phyloP scores from a whole-genome alignment of 2,797 vertebrate genomes.

The Cuniculus paca region DNA sequence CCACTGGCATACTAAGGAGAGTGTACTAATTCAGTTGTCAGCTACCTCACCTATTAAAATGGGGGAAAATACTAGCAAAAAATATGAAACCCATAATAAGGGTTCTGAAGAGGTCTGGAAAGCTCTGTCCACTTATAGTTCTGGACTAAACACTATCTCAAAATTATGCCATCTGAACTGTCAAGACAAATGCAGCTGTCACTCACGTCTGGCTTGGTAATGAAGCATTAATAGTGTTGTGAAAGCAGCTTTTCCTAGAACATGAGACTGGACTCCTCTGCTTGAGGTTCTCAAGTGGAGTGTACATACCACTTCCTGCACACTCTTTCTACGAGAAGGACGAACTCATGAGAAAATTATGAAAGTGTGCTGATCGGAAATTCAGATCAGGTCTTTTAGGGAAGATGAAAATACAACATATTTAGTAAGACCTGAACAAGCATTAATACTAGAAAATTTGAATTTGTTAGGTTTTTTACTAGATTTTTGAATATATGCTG shows the following conservation, averaged over 20 bases:
- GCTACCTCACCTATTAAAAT: conserved; percentile 92
- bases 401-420: neutral
- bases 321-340: neutral
- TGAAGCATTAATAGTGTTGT: conserved; percentile 79
- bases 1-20: conserved; percentile 95
- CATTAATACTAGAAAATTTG: neutral
- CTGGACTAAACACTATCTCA: conserved; percentile 83
- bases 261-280: conserved; percentile 74
- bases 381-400: neutral
- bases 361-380: neutral
- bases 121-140: conserved; percentile 87
- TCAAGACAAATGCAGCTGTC: conserved; percentile 73
- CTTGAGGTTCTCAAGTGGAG: conserved; percentile 81
- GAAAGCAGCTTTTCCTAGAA: conserved; percentile 77
- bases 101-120: conserved; percentile 85
- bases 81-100: conserved; percentile 93
- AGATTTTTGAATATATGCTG: neutral
- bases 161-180: conserved; percentile 81
- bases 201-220: conserved; percentile 76
- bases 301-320: conserved; percentile 56
- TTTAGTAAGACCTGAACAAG: neutral
- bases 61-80: conserved; percentile 85
- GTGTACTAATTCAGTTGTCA: conserved; percentile 94
- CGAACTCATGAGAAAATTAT: neutral
- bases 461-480: neutral